phyloP scores from a whole-genome alignment of 1,140 invertebrate species.

The Caenorhabditis brenneri region DNA sequence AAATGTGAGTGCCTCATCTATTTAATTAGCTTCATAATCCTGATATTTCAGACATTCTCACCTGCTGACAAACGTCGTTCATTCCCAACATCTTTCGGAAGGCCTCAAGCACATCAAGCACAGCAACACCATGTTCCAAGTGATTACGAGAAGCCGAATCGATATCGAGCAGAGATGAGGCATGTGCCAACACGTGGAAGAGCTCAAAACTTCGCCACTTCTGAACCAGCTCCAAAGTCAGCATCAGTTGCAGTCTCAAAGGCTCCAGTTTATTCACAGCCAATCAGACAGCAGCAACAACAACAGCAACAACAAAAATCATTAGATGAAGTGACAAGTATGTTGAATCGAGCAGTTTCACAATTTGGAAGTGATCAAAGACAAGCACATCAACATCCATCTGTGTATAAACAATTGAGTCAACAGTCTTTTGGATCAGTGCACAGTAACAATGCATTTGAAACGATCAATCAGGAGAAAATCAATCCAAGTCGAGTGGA shows the following conservation, averaged over 20 bases:
- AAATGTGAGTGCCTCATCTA: background rate
- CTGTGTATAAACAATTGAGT: slow-evolving; percentile 18
- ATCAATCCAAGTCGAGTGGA: slow-evolving; percentile 67
- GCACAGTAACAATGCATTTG: slow-evolving; percentile 59
- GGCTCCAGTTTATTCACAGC: background rate
- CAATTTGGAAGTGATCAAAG: slow-evolving; percentile 20
- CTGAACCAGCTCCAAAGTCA: background rate
- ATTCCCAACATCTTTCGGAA: slow-evolving; percentile 59
- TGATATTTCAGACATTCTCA: slow-evolving; percentile 5
- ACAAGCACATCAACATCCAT: slow-evolving; percentile 37
- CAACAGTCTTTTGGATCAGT: slow-evolving; percentile 12
- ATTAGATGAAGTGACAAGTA: slow-evolving; percentile 48
- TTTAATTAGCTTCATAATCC: background rate
- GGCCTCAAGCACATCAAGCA: background rate
- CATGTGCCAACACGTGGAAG: slow-evolving; percentile 39
- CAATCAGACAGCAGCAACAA: slow-evolving; percentile 28
- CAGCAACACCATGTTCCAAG: slow-evolving; percentile 7
- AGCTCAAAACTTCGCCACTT: background rate
- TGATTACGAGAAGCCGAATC: slow-evolving; percentile 31
- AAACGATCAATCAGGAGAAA: slow-evolving; percentile 68
- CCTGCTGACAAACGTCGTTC: slow-evolving; percentile 63
- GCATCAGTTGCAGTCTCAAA: background rate
- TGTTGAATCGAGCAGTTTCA: slow-evolving; percentile 43
- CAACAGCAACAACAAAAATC: slow-evolving; percentile 35
- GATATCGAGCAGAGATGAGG: background rate